phyloP scores from a whole-genome alignment of 2,113 vertebrate genomes.

The Dasyprocta punctata region DNA sequence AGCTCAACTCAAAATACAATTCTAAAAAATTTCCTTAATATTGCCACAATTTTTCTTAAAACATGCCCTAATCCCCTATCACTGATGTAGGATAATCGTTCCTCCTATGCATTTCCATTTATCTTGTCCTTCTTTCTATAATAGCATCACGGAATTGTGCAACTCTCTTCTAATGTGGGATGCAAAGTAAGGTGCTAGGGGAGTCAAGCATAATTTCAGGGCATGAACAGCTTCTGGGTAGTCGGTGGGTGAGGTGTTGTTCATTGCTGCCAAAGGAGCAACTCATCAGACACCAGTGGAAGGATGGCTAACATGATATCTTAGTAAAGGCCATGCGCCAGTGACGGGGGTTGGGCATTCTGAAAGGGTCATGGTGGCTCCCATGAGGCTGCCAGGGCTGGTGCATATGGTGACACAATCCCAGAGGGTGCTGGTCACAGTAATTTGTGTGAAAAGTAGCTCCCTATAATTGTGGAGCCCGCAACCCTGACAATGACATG shows the following conservation, averaged over 20 bases:
- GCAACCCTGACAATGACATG: not conserved
- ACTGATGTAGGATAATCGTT: not conserved
- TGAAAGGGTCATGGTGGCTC: not conserved
- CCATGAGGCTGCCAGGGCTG: not conserved
- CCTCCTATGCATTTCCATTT: not conserved
- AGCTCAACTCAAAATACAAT: not conserved
- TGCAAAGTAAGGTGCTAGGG: not conserved
- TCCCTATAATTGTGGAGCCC: not conserved
- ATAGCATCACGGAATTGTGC: not conserved
- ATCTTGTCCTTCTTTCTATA: constrained; percentile 10
- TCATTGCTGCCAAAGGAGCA: not conserved
- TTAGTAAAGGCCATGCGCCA: not conserved
- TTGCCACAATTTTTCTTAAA: not conserved
- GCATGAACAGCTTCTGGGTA: not conserved
- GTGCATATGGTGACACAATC: not conserved
- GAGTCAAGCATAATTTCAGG: not conserved
- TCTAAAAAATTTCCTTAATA: not conserved
- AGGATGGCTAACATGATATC: not conserved
- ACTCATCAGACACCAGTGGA: not conserved
- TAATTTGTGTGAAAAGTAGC: not conserved
- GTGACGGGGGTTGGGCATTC: not conserved
- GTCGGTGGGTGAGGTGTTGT: not conserved
- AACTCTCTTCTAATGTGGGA: not conserved
- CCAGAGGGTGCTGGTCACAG: not conserved
- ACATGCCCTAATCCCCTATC: not conserved